A percentile compares a stretch with the other conserved stretches of the same genome.
Evolutionary conservation across 2,888 invertebrate species (phyloP).

Genomic region (Drosophila putrida): DNA sequence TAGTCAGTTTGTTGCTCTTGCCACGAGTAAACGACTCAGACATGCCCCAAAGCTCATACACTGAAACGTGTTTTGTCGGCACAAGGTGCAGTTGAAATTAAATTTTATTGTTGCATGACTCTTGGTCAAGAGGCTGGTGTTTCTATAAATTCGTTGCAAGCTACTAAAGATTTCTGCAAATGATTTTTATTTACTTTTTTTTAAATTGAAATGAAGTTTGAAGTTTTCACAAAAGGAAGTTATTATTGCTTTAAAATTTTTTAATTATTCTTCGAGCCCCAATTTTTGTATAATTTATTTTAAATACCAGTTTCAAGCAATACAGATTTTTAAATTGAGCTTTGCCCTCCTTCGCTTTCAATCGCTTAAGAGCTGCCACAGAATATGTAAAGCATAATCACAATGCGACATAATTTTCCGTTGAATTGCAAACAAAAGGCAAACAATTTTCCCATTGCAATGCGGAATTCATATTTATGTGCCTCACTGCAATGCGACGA

Average conservation of each 20-base stretch:
- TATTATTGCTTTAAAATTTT: too few relatives aligned
- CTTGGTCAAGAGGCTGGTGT: neutral
- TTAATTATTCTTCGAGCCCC: too few relatives aligned
- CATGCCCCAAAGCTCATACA: constrained; percentile 41
- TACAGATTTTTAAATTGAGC: neutral
- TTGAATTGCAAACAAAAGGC: constrained; percentile 40
- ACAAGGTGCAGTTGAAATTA: constrained; percentile 23
- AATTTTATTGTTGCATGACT: constrained; percentile 33
- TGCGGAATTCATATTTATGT: constrained; percentile 32
- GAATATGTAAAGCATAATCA: constrained; percentile 24
- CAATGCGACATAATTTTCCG: constrained; percentile 51
- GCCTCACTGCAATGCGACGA: constrained; percentile 54
- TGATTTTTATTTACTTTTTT: too few relatives aligned
- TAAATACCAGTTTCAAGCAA: neutral
- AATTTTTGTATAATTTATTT: too few relatives aligned
- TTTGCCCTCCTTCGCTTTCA: too few relatives aligned
- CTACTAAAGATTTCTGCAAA: too few relatives aligned
- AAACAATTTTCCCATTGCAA: constrained; percentile 33
- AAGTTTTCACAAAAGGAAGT: too few relatives aligned
- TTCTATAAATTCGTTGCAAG: too few relatives aligned
- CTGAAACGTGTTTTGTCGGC: constrained; percentile 11
- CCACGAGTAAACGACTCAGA: constrained; percentile 51
- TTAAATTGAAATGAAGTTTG: too few relatives aligned
- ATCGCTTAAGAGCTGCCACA: constrained; percentile 1
- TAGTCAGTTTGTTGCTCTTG: constrained; percentile 51